Conservation (phyloP, 2,113 vertebrate species). For the Struthio camelus region DNA sequence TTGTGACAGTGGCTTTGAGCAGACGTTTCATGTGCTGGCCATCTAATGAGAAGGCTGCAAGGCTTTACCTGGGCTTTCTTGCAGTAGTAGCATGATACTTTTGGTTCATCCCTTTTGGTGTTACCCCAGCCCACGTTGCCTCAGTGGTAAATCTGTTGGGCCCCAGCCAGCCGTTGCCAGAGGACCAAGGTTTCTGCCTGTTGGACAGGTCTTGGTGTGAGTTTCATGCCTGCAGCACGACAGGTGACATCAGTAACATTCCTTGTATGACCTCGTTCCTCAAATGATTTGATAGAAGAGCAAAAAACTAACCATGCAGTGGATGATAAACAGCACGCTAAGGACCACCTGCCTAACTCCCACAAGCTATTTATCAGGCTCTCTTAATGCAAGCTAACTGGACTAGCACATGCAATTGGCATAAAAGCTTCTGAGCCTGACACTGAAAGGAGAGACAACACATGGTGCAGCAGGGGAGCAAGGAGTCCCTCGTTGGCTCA, state of each 20-base stretch:
- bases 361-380: slow-evolving; percentile 48
- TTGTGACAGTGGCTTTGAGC: background rate
- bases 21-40: background rate
- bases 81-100: no score
- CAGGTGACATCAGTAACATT: background rate
- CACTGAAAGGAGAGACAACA: slow-evolving; percentile 34
- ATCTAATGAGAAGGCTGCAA: background rate
- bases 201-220: background rate
- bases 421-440: slow-evolving; percentile 22
- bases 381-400: slow-evolving; percentile 49
- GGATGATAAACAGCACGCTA: slow-evolving; percentile 12
- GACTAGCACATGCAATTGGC: slow-evolving; percentile 47
- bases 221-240: background rate
- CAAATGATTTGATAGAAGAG: background rate
- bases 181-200: background rate
- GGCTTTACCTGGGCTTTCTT: background rate
- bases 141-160: background rate
- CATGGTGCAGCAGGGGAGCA: background rate
- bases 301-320: slow-evolving; percentile 32
- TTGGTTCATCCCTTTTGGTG: background rate
- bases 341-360: slow-evolving; percentile 16
- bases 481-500: slow-evolving; percentile 40
- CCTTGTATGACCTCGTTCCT: background rate
- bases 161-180: background rate
- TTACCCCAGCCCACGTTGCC: background rate